Evolutionary conservation across 2,113 vertebrate genomes (phyloP).

Genomic region (Cichladusa arquata): DNA sequence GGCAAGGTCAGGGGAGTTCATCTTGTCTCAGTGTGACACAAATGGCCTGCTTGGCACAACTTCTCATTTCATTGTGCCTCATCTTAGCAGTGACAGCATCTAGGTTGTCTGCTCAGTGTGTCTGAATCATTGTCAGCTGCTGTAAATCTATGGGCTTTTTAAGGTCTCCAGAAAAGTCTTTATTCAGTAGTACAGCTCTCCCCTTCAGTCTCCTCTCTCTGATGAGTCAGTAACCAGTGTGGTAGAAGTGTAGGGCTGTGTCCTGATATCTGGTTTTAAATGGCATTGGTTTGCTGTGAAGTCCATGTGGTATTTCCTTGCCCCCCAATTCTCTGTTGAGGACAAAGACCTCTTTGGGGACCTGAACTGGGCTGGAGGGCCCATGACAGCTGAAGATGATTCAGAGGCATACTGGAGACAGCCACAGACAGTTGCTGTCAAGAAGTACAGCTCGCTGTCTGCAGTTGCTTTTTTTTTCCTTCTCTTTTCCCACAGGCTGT

Average conservation of each 20-base stretch:
- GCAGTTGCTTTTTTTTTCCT: not conserved
- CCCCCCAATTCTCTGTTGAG: not conserved
- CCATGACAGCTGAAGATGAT: not conserved
- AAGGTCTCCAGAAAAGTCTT: conserved; percentile 14
- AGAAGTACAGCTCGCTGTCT: not conserved
- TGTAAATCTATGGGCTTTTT: conserved; percentile 4
- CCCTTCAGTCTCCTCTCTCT: not conserved
- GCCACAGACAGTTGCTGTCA: not conserved
- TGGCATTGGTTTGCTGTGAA: not conserved
- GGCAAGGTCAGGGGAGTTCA: not conserved
- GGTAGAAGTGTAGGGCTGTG: not conserved
- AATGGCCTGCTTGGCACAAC: not conserved
- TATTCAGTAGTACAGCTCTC: not conserved
- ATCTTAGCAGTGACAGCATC: not conserved
- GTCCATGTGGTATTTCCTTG: not conserved
- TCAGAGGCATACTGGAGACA: not conserved
- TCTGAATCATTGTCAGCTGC: conserved; percentile 52
- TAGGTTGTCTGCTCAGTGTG: not conserved
- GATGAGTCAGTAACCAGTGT: conserved; percentile 1
- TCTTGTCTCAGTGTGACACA: not conserved
- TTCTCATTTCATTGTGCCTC: not conserved
- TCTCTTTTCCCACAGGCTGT: not conserved
- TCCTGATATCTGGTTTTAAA: not conserved
- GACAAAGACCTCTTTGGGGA: not conserved
- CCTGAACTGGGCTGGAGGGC: not conserved